phyloP scores from a whole-genome alignment of 2,113 vertebrate genomes.

The Nicator chloris region DNA sequence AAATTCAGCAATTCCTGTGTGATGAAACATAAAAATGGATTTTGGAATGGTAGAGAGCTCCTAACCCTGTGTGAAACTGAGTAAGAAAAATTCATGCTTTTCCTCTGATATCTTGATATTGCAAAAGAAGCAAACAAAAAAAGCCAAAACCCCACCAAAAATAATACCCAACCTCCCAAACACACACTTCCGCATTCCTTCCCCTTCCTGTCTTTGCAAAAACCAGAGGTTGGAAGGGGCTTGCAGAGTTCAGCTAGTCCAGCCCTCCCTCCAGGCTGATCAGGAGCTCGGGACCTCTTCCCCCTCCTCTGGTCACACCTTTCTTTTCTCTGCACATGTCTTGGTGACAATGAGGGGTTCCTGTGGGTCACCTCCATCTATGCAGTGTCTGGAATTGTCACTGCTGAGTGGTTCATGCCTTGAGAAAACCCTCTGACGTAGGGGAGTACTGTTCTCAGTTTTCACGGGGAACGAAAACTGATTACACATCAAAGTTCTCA shows the following conservation, averaged over 20 bases:
- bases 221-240: not conserved
- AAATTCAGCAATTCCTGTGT: not conserved
- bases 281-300: fast-evolving
- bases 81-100: not conserved
- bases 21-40: not conserved
- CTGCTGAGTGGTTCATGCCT: not conserved
- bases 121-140: not conserved
- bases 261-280: not conserved
- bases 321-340: not conserved
- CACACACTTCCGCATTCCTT: not conserved
- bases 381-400: not conserved
- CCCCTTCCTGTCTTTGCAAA: not conserved
- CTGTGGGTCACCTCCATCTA: not conserved
- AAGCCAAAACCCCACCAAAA: not conserved
- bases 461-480: not conserved
- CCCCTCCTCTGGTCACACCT: not conserved
- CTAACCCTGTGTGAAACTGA: not conserved
- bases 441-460: not conserved
- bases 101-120: not conserved
- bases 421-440: not conserved
- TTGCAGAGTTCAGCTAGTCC: not conserved
- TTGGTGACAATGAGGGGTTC: not conserved
- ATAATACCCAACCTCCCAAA: not conserved
- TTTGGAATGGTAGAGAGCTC: not conserved
- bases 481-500: not conserved